Evolutionary conservation across 1,140 invertebrate species (phyloP).

Genomic region (Drosophila sp.): DNA sequence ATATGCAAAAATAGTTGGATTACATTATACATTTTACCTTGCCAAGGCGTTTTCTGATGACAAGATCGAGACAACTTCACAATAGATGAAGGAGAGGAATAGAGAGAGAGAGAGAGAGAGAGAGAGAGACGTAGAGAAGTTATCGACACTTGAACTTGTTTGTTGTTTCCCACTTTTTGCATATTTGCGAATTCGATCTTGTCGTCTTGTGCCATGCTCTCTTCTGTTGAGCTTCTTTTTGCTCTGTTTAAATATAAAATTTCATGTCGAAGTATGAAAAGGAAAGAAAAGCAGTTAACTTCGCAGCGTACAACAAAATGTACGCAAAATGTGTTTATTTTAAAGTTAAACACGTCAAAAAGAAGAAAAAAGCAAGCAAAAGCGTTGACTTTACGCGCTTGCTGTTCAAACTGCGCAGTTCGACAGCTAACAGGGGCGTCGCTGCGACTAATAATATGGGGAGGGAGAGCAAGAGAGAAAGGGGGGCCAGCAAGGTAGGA

Average conservation of each 20-base stretch:
- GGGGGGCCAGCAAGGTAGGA: slow-evolving; percentile 2
- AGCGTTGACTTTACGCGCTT: slow-evolving; percentile 53
- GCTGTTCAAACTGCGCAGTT: slow-evolving; percentile 58
- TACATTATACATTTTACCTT: slow-evolving; percentile 6
- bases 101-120: slow-evolving; percentile 3
- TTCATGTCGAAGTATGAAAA: slow-evolving; percentile 23
- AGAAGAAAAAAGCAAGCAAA: slow-evolving; percentile 14
- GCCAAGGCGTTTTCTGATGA: slow-evolving; percentile 10
- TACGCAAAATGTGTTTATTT: slow-evolving; percentile 75
- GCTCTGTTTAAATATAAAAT: slow-evolving; percentile 67
- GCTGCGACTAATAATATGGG: slow-evolving; percentile 8
- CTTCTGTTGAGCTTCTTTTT: slow-evolving; percentile 39
- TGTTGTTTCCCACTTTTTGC: slow-evolving; percentile 22
- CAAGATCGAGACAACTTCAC: slow-evolving; percentile 31
- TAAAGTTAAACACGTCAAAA: slow-evolving; percentile 71
- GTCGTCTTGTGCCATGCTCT: slow-evolving; percentile 12
- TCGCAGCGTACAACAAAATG: slow-evolving; percentile 51
- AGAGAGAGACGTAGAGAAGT: slow-evolving; percentile 16
- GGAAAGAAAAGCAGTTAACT: slow-evolving; percentile 31
- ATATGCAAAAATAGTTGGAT: background rate
- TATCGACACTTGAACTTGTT: slow-evolving; percentile 73
- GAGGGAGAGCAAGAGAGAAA: slow-evolving; percentile 1
- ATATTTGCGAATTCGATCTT: slow-evolving; percentile 21
- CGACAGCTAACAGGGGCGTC: slow-evolving; percentile 29
- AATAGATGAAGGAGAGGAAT: slow-evolving; percentile 4